Conservation (phyloP, 2,113 vertebrate species). For the Neopipo cinnamomea region DNA sequence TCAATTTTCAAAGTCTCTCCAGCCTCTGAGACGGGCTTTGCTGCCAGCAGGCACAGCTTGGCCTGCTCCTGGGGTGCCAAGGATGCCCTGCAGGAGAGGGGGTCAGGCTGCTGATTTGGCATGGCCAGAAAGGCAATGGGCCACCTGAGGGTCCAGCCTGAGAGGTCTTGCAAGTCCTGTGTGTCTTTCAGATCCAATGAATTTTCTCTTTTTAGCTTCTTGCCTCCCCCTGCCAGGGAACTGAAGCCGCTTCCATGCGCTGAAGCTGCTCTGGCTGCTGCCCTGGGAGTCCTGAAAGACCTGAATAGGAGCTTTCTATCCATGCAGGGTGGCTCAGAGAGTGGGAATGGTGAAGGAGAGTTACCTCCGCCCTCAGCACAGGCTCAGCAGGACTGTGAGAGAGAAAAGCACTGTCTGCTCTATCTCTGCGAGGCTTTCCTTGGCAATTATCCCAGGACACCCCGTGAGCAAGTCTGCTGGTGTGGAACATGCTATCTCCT, state of each 20-base stretch:
- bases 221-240: fast-evolving
- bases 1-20: neutral
- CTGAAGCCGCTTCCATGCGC: fast-evolving
- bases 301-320: neutral
- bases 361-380: fast-evolving
- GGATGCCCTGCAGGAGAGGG: neutral
- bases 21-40: neutral
- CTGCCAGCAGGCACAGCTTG: neutral
- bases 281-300: neutral
- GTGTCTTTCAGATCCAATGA: fast-evolving
- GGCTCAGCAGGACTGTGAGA: neutral
- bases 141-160: neutral
- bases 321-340: neutral
- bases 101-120: fast-evolving
- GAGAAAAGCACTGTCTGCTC: neutral
- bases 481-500: neutral
- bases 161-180: neutral
- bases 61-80: neutral
- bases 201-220: neutral
- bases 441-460: neutral
- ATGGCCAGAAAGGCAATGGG: neutral
- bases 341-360: neutral
- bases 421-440: neutral
- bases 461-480: neutral
- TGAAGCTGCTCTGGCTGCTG: neutral